Percentiles rank a stretch among this genome's conserved stretches.
phyloP scores from a whole-genome alignment of 2,113 vertebrate genomes.

The Leucopsar rothschildi region DNA sequence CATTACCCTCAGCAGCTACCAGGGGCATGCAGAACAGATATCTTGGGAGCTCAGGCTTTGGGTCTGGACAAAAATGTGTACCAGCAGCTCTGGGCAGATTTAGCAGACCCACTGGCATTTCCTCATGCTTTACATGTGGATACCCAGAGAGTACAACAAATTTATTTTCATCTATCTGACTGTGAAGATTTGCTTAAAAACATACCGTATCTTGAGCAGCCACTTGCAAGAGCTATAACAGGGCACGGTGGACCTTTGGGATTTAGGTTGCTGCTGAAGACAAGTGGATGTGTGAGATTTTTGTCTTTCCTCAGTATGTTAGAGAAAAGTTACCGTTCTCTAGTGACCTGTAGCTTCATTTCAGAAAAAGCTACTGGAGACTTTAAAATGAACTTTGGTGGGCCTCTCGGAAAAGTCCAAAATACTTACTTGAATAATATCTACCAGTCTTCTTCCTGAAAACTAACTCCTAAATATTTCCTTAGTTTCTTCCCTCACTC shows the following conservation, averaged over 20 bases:
- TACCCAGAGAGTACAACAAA: neutral
- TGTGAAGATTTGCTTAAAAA: neutral
- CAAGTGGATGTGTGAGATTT: neutral
- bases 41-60: neutral
- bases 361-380: neutral
- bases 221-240: conserved; percentile 57
- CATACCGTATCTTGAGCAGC: conserved; percentile 68
- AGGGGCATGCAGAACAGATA: accelerated
- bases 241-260: conserved; percentile 47
- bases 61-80: neutral
- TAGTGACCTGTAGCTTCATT: neutral
- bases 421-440: neutral
- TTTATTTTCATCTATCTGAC: neutral
- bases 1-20: neutral
- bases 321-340: neutral
- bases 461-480: neutral
- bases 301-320: neutral
- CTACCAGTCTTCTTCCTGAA: neutral
- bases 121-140: neutral
- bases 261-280: conserved; percentile 51
- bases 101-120: neutral
- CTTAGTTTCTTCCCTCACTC: neutral
- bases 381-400: neutral
- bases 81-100: neutral
- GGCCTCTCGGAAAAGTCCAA: neutral